Conservation (phyloP, 2,113 vertebrate genomes). For the Melanotaenia duboulayi region DNA sequence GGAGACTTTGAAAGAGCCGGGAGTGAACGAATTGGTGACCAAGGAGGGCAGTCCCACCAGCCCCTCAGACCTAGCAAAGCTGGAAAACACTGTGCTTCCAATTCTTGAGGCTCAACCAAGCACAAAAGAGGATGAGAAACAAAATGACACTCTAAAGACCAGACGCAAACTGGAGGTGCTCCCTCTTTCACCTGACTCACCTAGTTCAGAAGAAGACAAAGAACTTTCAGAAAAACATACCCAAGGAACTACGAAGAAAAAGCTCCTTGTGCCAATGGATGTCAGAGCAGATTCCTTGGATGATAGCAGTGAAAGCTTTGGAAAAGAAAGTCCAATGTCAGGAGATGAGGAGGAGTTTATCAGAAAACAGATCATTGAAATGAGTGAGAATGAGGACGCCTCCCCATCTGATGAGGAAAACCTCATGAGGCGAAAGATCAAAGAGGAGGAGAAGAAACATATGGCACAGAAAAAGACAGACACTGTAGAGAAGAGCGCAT, state of each 20-base stretch:
- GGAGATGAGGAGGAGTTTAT: slow-evolving; percentile 95
- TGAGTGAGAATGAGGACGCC: slow-evolving; percentile 96
- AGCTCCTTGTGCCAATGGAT: slow-evolving; percentile 81
- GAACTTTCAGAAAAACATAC: slow-evolving; percentile 76
- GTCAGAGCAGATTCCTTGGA: slow-evolving; percentile 90
- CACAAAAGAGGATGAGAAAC: slow-evolving; percentile 74
- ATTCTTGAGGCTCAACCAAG: slow-evolving; percentile 91
- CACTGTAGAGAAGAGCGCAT: slow-evolving; percentile 76
- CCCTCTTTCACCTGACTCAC: slow-evolving; percentile 82
- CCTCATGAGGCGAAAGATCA: slow-evolving; percentile 81
- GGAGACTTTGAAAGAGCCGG: slow-evolving; percentile 82
- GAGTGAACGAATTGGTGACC: slow-evolving; percentile 79
- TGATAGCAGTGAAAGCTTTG: slow-evolving; percentile 94
- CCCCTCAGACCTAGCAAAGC: slow-evolving; percentile 91
- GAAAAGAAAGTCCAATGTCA: slow-evolving; percentile 90
- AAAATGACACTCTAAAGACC: slow-evolving; percentile 77
- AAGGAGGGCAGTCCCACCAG: slow-evolving; percentile 89
- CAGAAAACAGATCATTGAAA: slow-evolving; percentile 93
- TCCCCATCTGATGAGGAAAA: slow-evolving; percentile 94
- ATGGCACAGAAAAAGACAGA: slow-evolving; percentile 83
- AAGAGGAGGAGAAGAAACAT: slow-evolving; percentile 82
- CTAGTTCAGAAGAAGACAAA: slow-evolving; percentile 86
- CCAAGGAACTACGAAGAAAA: slow-evolving; percentile 73
- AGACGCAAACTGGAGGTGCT: slow-evolving; percentile 84
- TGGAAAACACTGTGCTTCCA: slow-evolving; percentile 94